These are phyloP conservation scores for Pristionchus arcanus DNA, from an alignment of 2,888 invertebrate species.

Conservation along the genomic window DNA sequence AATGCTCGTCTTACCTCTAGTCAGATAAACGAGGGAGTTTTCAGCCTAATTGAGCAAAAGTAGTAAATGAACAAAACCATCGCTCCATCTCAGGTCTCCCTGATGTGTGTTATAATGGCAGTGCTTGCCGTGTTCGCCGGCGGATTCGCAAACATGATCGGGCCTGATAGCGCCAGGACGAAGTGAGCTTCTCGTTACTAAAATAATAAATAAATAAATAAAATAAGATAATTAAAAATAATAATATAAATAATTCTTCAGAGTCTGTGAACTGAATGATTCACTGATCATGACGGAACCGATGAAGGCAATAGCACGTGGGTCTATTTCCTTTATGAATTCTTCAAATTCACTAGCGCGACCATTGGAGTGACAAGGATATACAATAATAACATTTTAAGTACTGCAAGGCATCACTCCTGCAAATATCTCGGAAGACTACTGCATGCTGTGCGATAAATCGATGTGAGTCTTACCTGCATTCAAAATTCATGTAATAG, in stretches of 20 bases:
- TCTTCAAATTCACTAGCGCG: too few relatives aligned
- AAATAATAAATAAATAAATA: not conserved
- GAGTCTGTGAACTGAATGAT: conserved; percentile 53
- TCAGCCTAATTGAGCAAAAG: too few relatives aligned
- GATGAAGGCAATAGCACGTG: conserved; percentile 11
- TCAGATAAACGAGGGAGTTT: too few relatives aligned
- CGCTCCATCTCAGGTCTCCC: conserved; percentile 84
- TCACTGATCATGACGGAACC: conserved; percentile 39
- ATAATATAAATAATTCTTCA: not conserved
- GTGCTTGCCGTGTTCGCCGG: conserved; percentile 96
- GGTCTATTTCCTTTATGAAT: not conserved
- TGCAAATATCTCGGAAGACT: conserved; percentile 28
- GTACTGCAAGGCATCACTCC: not conserved
- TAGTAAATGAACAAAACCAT: too few relatives aligned
- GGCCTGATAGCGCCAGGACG: conserved; percentile 86
- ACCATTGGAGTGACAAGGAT: too few relatives aligned
- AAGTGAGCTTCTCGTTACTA: conserved; percentile 85
- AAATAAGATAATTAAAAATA: not conserved
- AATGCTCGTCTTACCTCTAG: too few relatives aligned
- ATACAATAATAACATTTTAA: not conserved
- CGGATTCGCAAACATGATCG: conserved; percentile 89
- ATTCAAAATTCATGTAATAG: too few relatives aligned
- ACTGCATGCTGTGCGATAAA: conserved; percentile 53
- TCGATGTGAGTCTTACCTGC: too few relatives aligned
- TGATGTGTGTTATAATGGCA: conserved; percentile 96